Percentiles rank a stretch among this genome's conserved stretches.
phyloP scores from a whole-genome alignment of 1,140 invertebrate species.

The Antheraea pernyi region DNA sequence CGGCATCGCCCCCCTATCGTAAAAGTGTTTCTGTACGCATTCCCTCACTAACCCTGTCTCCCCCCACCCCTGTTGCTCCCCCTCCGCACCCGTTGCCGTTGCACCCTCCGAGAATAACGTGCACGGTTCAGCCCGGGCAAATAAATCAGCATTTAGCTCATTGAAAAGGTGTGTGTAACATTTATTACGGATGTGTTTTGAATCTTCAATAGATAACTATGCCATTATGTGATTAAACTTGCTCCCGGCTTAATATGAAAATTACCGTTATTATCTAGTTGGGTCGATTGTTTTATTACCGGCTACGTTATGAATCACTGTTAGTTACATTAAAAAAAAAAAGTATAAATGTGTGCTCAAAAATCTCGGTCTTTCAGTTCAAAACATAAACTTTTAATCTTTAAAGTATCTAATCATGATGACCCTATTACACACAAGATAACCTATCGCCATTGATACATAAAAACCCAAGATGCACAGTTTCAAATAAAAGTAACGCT shows the following conservation, averaged over 20 bases:
- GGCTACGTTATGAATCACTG: background rate
- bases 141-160: constrained; percentile 45
- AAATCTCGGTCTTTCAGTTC: too few species aligned
- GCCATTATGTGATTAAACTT: constrained; percentile 31
- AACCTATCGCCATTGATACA: too few species aligned
- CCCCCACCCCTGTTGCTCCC: background rate
- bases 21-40: constrained; percentile 29
- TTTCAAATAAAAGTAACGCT: too few species aligned
- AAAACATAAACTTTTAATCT: too few species aligned
- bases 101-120: constrained; percentile 33
- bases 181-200: constrained; percentile 21
- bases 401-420: too few species aligned
- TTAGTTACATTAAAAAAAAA: background rate
- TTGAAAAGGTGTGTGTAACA: constrained; percentile 29
- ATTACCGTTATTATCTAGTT: constrained; percentile 6
- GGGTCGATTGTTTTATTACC: background rate
- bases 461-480: too few species aligned
- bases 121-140: constrained; percentile 30
- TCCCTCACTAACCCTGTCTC: constrained; percentile 13
- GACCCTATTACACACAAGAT: too few species aligned
- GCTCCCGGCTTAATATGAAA: constrained; percentile 18
- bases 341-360: background rate
- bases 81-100: constrained; percentile 5
- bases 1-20: constrained; percentile 29
- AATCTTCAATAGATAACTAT: constrained; percentile 25